Evolutionary conservation across 2,888 invertebrate species (phyloP).

Genomic region (Drosophila macrospina): DNA sequence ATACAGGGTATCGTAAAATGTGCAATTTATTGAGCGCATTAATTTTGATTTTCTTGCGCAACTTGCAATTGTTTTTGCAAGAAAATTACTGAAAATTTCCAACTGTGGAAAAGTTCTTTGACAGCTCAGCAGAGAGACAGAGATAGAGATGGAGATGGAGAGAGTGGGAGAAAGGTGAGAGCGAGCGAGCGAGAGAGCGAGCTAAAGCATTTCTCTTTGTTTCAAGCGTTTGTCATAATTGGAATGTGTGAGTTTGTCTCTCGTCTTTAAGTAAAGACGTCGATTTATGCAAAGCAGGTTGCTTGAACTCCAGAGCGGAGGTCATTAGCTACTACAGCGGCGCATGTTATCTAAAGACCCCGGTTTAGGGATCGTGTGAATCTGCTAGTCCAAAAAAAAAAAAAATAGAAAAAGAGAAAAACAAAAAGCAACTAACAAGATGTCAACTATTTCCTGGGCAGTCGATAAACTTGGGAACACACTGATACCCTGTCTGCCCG

Average conservation of each 20-base stretch:
- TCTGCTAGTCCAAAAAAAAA: slow-evolving; percentile 17
- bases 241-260: slow-evolving; percentile 40
- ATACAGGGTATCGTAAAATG: slow-evolving; percentile 19
- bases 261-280: slow-evolving; percentile 38
- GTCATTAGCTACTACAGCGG: slow-evolving; percentile 42
- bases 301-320: slow-evolving; percentile 63
- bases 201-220: slow-evolving; percentile 54
- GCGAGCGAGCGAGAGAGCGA: neutral
- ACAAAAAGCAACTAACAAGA: slow-evolving; percentile 26
- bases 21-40: neutral
- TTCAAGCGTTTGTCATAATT: slow-evolving; percentile 71
- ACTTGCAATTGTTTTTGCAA: slow-evolving; percentile 60
- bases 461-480: neutral
- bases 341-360: slow-evolving; percentile 49
- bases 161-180: neutral
- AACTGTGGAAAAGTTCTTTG: slow-evolving; percentile 72
- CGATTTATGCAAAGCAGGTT: slow-evolving; percentile 74
- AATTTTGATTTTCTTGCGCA: slow-evolving; percentile 35
- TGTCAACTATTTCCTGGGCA: slow-evolving; percentile 61
- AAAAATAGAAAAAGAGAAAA: neutral
- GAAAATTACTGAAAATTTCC: slow-evolving; percentile 75
- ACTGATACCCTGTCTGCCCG: slow-evolving; percentile 58
- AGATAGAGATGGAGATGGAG: neutral
- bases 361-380: slow-evolving; percentile 63
- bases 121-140: slow-evolving; percentile 30